phyloP scores from a whole-genome alignment of 2,113 vertebrate genomes.

The Eptesicus fuscus region DNA sequence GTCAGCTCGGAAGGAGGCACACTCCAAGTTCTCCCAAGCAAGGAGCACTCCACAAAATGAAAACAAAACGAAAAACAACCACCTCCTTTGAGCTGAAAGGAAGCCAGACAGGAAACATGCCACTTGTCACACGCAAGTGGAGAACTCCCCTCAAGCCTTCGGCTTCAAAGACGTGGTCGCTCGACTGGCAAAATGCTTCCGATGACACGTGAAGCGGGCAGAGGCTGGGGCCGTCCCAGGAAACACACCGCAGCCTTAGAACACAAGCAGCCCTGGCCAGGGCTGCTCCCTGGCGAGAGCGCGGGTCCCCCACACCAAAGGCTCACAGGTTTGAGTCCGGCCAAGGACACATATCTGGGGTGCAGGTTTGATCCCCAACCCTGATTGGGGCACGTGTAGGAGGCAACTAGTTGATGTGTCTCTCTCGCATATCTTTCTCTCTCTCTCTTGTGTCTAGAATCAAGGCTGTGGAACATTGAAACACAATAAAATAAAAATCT shows the following conservation, averaged over 20 bases:
- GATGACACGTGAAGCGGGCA: not conserved
- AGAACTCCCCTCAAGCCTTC: constrained; percentile 28
- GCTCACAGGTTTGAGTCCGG: too few species aligned
- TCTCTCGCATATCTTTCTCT: too few species aligned
- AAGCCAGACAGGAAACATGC: constrained; percentile 54
- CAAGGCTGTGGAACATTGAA: not conserved
- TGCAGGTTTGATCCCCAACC: too few species aligned
- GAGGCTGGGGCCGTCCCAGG: not conserved
- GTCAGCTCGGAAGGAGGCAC: constrained; percentile 77
- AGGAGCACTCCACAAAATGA: constrained; percentile 65
- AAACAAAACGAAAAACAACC: not conserved
- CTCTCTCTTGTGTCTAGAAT: not conserved
- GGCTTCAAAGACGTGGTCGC: not conserved
- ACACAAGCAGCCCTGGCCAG: not conserved
- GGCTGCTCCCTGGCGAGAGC: too few species aligned
- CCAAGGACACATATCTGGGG: too few species aligned
- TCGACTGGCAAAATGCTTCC: constrained; percentile 10
- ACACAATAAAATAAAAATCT: not conserved
- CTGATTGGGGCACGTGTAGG: too few species aligned
- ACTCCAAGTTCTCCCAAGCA: constrained; percentile 66
- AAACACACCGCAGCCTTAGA: not conserved
- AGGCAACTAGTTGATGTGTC: too few species aligned
- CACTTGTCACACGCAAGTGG: constrained; percentile 42
- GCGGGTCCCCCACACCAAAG: too few species aligned
- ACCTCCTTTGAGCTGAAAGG: constrained; percentile 53